Evolutionary conservation across 2,888 invertebrate species (phyloP), one percentile per base, ranked within the genome.

Genomic region (Sepioteuthis lessoniana): DNA sequence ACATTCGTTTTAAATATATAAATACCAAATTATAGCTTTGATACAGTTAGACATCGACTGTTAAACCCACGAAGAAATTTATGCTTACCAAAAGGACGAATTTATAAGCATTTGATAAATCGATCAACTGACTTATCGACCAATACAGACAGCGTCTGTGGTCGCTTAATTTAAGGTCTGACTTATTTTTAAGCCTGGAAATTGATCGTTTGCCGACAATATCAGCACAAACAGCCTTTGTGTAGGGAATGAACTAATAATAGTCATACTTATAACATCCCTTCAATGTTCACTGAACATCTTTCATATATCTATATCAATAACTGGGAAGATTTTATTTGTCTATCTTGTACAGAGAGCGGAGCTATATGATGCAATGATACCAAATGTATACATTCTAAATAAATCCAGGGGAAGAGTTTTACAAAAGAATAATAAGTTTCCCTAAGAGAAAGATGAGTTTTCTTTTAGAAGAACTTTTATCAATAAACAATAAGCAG

Each of bases 151-250:
- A 35, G 76, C 25, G 55, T 76, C n/a, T 35, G 76, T 76, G 76
- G 76, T n/a, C 76, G 76, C 35, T 76, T 76, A 76, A 76, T 76
- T 76, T 76, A 76, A 76, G 76, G 76, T 76, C 76, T 76, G 76
- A n/a, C 76, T 76, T 76, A 76, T 76, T 76, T 76, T 76, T 76
- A 76, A 76, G n/a, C 76, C n/a, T n/a, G 76, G 76, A 35, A 76
- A 76, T 76, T 76, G 76, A 76, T 76, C 76, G 76, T 76, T 35
- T 76, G 76, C 76, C 35, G 76, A 76, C 76, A 35, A 76, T n/a
- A 76, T 76, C n/a, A 76, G 76, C 76, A 76, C 76, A 76, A 76
- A 35, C 76, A 76, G 35, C 19, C 35, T 76, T 76, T 76, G 76
- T n/a, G 76, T n/a, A 76, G 19, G 76, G 76, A 35, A n/a, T n/a